A percentile compares a stretch with the other conserved stretches of the same genome.
Conservation (phyloP, 92 coral and sea anemone species). For the Epizoanthus rinbou region DNA sequence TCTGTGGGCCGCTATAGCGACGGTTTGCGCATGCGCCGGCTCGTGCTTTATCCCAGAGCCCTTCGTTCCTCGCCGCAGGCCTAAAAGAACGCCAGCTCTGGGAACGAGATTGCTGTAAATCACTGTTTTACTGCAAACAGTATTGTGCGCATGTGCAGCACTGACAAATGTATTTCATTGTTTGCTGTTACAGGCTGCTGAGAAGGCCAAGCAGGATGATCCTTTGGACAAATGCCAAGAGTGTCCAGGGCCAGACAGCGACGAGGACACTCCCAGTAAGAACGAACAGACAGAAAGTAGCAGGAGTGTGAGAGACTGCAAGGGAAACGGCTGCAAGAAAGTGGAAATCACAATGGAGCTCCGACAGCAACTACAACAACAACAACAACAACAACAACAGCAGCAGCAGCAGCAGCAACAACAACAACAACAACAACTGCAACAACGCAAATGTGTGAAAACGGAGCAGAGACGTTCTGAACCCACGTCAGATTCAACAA, state of each 20-base stretch:
- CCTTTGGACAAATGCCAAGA: constrained; percentile 20
- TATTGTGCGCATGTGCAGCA: too few relatives aligned
- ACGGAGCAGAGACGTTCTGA: background rate
- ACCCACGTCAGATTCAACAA: background rate
- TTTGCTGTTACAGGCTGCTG: constrained; percentile 18
- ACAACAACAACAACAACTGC: background rate
- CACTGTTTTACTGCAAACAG: too few relatives aligned
- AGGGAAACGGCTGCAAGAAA: background rate
- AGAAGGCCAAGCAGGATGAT: constrained; percentile 34
- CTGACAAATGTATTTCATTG: background rate
- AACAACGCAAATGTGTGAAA: constrained; percentile 1
- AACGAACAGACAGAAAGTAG: background rate
- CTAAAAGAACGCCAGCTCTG: too few relatives aligned
- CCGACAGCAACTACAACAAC: too few relatives aligned
- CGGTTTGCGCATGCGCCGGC: too few relatives aligned
- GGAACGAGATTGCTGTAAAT: too few relatives aligned
- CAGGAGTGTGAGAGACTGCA: background rate
- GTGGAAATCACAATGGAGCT: background rate
- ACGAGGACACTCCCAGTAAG: constrained; percentile 1
- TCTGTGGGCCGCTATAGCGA: too few relatives aligned
- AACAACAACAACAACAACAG: background rate
- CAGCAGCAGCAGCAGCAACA: background rate
- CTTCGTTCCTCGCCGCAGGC: too few relatives aligned
- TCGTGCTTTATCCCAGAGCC: too few relatives aligned
- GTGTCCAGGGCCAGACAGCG: constrained; percentile 38